Evolutionary conservation across 2,888 invertebrate species (phyloP).

Genomic region (Esperia sulphurella): DNA sequence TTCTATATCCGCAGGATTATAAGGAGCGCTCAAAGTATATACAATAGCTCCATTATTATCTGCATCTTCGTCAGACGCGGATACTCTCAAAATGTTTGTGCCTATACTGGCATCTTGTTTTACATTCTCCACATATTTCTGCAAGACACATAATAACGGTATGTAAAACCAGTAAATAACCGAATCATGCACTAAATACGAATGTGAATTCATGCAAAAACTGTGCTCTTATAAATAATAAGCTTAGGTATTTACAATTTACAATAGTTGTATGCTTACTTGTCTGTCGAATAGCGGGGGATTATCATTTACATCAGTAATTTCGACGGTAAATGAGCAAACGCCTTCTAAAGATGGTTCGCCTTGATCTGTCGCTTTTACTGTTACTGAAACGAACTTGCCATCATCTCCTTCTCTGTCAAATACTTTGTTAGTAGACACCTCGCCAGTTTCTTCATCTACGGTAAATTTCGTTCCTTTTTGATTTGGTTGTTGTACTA

Average conservation of each 20-base stretch:
- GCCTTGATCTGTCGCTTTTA: constrained; percentile 99
- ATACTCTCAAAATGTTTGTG: constrained; percentile 95
- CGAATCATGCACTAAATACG: constrained; percentile 3
- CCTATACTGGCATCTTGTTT: constrained; percentile 98
- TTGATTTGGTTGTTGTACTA: constrained; percentile 96
- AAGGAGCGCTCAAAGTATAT: constrained; percentile 93
- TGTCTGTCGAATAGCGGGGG: constrained; percentile 96
- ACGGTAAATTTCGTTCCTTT: constrained; percentile 97
- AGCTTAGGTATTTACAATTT: constrained; percentile 15
- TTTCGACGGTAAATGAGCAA: constrained; percentile 98
- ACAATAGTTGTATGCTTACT: constrained; percentile 75
- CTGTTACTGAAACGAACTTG: constrained; percentile 96
- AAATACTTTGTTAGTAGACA: constrained; percentile 96
- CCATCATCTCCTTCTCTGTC: constrained; percentile 98
- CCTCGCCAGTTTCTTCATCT: constrained; percentile 96
- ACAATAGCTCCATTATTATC: constrained; percentile 97
- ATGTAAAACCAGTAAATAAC: not conserved
- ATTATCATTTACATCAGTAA: constrained; percentile 98
- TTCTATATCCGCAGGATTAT: constrained; percentile 92
- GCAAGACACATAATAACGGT: constrained; percentile 57
- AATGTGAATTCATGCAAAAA: constrained; percentile 41
- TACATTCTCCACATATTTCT: constrained; percentile 98
- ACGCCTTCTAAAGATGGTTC: constrained; percentile 98
- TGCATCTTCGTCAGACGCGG: constrained; percentile 97
- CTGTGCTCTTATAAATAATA: constrained; percentile 5